These are phyloP conservation scores for Zaprionus davidi DNA, from an alignment of 1,140 invertebrate species.

Conservation along the genomic window DNA sequence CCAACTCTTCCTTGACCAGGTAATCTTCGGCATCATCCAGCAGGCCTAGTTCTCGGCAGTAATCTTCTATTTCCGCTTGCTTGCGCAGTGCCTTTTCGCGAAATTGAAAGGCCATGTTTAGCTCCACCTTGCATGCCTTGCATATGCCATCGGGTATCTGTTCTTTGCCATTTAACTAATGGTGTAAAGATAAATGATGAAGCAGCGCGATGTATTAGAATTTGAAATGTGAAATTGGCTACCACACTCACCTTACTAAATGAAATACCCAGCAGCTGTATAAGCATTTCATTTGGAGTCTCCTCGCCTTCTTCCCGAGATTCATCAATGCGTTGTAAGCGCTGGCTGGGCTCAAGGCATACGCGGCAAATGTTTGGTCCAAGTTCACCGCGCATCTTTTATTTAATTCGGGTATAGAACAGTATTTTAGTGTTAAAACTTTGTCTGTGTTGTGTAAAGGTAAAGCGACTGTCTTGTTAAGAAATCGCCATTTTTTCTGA, in stretches of 20 bases:
- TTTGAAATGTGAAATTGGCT: neutral
- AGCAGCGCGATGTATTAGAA: neutral
- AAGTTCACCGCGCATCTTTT: slow-evolving; percentile 66
- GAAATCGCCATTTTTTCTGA: slow-evolving; percentile 66
- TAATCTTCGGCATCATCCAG: slow-evolving; percentile 57
- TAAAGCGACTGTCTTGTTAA: slow-evolving; percentile 59
- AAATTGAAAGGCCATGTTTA: slow-evolving; percentile 80
- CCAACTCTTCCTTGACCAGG: slow-evolving; percentile 63
- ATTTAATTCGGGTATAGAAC: slow-evolving; percentile 61
- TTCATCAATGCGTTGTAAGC: slow-evolving; percentile 68
- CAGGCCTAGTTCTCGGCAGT: slow-evolving; percentile 55
- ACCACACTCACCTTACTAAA: slow-evolving; percentile 60
- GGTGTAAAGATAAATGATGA: neutral
- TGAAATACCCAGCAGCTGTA: slow-evolving; percentile 62
- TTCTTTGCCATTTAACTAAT: slow-evolving; percentile 61
- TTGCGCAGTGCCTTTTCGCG: slow-evolving; percentile 69
- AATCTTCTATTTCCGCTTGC: slow-evolving; percentile 62
- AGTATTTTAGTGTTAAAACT: slow-evolving; percentile 80
- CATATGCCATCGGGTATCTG: slow-evolving; percentile 74
- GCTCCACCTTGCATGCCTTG: slow-evolving; percentile 69
- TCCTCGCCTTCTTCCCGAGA: slow-evolving; percentile 76
- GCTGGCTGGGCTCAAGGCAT: slow-evolving; percentile 60
- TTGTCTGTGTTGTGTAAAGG: slow-evolving; percentile 76
- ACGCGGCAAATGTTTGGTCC: slow-evolving; percentile 71
- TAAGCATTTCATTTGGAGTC: slow-evolving; percentile 77